Evolutionary conservation across 2,888 invertebrate genomes (phyloP).

Genomic region (Artemia sp.): DNA sequence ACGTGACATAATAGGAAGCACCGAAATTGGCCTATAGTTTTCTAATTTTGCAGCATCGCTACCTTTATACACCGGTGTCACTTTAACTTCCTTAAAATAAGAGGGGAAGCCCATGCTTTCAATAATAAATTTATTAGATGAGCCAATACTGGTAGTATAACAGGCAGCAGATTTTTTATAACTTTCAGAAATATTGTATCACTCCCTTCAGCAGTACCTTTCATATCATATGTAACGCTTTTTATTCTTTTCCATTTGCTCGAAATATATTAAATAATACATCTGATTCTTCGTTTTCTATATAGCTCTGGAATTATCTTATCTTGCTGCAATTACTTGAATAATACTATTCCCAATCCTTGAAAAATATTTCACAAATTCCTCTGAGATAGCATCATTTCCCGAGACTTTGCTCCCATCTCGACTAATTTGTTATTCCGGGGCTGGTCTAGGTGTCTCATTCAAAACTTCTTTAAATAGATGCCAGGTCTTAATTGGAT

Average conservation of each 20-base stretch:
- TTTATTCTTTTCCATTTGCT: neutral
- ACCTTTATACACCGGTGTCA: neutral
- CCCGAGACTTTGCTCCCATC: too few species aligned
- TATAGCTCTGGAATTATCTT: too few species aligned
- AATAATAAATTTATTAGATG: neutral
- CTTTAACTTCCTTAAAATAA: constrained; percentile 10
- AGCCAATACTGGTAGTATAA: neutral
- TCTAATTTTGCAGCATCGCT: neutral
- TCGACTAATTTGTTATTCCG: too few species aligned
- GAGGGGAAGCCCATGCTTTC: neutral
- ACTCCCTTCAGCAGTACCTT: neutral
- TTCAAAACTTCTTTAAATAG: too few species aligned
- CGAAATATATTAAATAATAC: too few species aligned
- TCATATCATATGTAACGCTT: constrained; percentile 4
- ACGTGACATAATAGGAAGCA: neutral
- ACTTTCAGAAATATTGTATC: neutral
- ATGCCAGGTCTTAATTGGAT: too few species aligned
- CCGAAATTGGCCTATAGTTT: constrained; percentile 10
- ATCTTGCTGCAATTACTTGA: too few species aligned
- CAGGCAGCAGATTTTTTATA: neutral
- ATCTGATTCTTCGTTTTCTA: too few species aligned
- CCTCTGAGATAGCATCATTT: too few species aligned
- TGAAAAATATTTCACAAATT: too few species aligned
- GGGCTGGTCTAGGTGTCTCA: too few species aligned
- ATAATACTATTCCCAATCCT: too few species aligned